Evolutionary conservation across 1,140 invertebrate genomes (phyloP), one percentile per base, ranked within the genome.

Genomic region (Tribolium madens): DNA sequence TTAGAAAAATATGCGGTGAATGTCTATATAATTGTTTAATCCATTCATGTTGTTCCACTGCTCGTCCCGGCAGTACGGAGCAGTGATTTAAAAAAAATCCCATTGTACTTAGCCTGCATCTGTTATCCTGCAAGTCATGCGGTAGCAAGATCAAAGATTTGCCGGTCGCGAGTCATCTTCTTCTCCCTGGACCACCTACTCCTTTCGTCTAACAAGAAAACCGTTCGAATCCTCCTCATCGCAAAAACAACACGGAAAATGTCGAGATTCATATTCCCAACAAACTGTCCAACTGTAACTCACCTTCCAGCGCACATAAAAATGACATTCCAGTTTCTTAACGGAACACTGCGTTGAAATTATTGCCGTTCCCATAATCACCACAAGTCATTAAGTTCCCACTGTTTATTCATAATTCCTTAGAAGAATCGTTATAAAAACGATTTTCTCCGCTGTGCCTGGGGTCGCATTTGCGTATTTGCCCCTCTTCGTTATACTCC

Each of bases 381-480:
- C 81, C 83, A 83, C 83, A 84, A 84, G 82, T 84, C 83, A 84
- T 84, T 84, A 84, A 84, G 82, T 83, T 82, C 81, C 83, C 82
- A 83, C 83, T 84, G 81, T 80, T 83, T 84, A 83, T 83, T 84
- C 82, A 83, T 83, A 82, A 83, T 82, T 84, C 78, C 78, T 76
- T 72, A 70, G 76, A 75, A 75, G 77, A 76, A 79, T 79, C 80
- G 74, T 76, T 78, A 75, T 81, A 79, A 83, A 79, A 80, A 81
- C 71, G 77, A 50, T 74, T 73, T 71, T 33, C 77, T 69, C 71
- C 70, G 64, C 60, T 71, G 21, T 26, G 50, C 52, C 73, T 64
- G 57, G 75, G 77, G 74, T 76, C 69, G 70, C 52, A 76, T 78
- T 76, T 70, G 64, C 57, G 73, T 77, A 78, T 80, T 75, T 73